Evolutionary conservation across 2,888 invertebrate genomes (phyloP).

Genomic region (Limnephilus marmoratus): DNA sequence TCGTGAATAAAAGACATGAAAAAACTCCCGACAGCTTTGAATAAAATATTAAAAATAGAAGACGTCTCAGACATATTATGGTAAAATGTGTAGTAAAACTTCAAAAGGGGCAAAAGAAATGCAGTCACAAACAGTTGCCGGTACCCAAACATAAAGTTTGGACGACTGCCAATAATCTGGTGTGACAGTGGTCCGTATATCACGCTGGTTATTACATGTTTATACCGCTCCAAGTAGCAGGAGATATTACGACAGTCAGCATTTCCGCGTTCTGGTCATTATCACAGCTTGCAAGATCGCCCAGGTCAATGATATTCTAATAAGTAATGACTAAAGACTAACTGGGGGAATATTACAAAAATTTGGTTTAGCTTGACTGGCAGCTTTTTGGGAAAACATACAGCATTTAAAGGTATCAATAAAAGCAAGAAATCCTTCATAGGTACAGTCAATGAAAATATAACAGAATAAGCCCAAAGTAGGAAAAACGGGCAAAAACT

Average conservation of each 20-base stretch:
- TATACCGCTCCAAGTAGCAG: neutral
- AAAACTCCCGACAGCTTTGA: neutral
- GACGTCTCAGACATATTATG: neutral
- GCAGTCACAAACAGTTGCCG: neutral
- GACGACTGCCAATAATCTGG: slow-evolving; percentile 35
- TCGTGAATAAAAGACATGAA: neutral
- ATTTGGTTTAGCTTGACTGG: neutral
- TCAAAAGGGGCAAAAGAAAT: slow-evolving; percentile 10
- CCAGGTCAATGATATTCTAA: slow-evolving; percentile 2
- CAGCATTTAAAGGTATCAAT: neutral
- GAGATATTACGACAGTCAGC: neutral
- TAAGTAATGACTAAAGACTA: neutral
- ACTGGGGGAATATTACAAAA: neutral
- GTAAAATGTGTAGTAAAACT: neutral
- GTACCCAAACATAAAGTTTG: slow-evolving; percentile 47
- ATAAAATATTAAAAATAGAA: neutral
- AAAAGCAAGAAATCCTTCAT: no score
- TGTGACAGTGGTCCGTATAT: neutral
- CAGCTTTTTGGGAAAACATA: neutral
- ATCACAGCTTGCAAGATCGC: neutral
- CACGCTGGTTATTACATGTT: neutral
- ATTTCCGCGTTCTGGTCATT: slow-evolving; percentile 11
- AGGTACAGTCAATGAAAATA: no score
- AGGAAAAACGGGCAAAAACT: no score
- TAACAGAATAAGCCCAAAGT: no score